Evolutionary conservation across 1,140 invertebrate genomes (phyloP).

Genomic region (Orchestia grillus): DNA sequence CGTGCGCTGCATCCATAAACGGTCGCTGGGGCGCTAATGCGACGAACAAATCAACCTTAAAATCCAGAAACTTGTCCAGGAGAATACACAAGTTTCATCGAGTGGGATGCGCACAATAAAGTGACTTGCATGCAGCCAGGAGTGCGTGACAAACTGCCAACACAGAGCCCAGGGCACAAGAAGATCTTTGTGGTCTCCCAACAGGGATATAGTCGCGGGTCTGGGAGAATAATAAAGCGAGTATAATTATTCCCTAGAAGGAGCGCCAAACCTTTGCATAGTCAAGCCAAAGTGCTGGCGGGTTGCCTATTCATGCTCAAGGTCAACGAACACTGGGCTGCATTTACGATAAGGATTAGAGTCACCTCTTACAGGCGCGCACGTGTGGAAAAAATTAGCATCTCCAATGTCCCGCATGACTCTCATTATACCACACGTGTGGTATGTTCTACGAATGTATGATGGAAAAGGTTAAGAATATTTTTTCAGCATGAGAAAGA

Average conservation of each 20-base stretch:
- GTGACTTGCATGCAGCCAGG: neutral
- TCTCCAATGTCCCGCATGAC: neutral
- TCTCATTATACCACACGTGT: neutral
- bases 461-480: neutral
- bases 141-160: neutral
- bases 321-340: slow-evolving; percentile 1
- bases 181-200: neutral
- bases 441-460: neutral
- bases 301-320: neutral
- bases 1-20: neutral
- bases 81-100: neutral
- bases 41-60: neutral
- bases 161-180: neutral
- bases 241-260: neutral
- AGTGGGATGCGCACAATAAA: neutral
- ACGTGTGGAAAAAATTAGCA: neutral
- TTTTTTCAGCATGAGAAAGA: neutral
- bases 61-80: neutral
- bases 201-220: neutral
- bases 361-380: neutral
- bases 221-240: neutral
- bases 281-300: neutral
- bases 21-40: neutral
- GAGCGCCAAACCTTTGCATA: neutral
- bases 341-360: slow-evolving; percentile 1